Percentiles rank a stretch among this genome's conserved stretches.
phyloP scores from a whole-genome alignment of 2,888 invertebrate species.

The Caenorhabditis drosophilae region DNA sequence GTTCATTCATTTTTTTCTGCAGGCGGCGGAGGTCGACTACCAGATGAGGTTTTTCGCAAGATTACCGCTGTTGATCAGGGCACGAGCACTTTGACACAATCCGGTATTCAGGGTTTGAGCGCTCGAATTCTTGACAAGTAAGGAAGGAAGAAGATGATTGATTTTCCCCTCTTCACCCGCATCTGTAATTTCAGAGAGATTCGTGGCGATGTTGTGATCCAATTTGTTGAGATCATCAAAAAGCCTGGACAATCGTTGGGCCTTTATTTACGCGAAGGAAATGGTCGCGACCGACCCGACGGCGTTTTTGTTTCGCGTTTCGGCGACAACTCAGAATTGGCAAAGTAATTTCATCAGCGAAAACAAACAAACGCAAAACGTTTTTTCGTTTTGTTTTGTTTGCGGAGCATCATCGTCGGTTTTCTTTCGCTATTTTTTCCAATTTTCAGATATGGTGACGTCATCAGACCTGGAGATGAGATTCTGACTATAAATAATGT shows the following conservation, averaged over 20 bases:
- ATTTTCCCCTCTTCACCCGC: constrained; percentile 12
- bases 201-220: constrained; percentile 60
- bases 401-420: not conserved
- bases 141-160: too few relatives aligned
- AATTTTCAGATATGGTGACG: constrained; percentile 81
- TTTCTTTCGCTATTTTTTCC: not conserved
- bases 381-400: too few relatives aligned
- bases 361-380: too few relatives aligned
- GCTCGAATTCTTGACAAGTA: constrained; percentile 65
- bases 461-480: constrained; percentile 94
- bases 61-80: constrained; percentile 66
- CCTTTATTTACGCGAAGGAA: constrained; percentile 92
- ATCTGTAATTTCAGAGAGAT: constrained; percentile 31
- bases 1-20: constrained; percentile 2
- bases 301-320: constrained; percentile 97
- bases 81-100: constrained; percentile 63
- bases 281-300: constrained; percentile 90
- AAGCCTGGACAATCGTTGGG: constrained; percentile 94
- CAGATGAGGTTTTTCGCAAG: constrained; percentile 64
- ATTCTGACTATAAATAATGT: constrained; percentile 96
- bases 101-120: constrained; percentile 63
- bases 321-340: constrained; percentile 77
- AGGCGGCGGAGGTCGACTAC: constrained; percentile 43
- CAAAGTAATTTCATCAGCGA: too few relatives aligned
- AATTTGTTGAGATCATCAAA: constrained; percentile 94